Conservation (phyloP, 1,140 invertebrate genomes). For the Holcopasites calliopsidis region DNA sequence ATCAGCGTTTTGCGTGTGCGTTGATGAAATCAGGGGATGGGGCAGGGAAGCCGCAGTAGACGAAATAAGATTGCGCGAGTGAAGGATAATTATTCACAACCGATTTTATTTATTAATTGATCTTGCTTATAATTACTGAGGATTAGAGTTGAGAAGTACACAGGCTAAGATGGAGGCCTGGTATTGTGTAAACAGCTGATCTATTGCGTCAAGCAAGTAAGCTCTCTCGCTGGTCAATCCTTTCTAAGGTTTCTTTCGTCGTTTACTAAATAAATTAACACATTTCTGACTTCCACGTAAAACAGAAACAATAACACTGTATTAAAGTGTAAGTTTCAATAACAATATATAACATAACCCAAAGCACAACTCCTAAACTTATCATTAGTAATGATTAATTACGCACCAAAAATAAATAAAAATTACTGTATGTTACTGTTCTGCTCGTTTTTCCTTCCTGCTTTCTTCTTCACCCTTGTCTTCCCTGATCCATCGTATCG, state of each 20-base stretch:
- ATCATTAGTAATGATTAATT: too few relatives aligned
- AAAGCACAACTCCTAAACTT: too few relatives aligned
- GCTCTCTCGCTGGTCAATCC: constrained; percentile 59
- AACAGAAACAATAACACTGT: not conserved
- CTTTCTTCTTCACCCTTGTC: constrained; percentile 5
- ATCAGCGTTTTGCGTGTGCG: not conserved
- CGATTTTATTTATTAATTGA: not conserved
- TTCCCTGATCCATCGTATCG: not conserved
- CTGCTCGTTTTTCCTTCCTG: too few relatives aligned
- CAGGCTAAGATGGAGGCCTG: constrained; percentile 65
- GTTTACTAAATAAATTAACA: constrained; percentile 3
- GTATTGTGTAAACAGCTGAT: constrained; percentile 65
- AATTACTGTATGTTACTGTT: too few relatives aligned
- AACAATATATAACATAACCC: too few relatives aligned
- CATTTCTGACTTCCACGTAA: constrained; percentile 10
- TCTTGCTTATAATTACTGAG: not conserved
- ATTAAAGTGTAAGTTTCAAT: not conserved
- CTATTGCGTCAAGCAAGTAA: constrained; percentile 69
- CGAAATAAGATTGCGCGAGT: too few relatives aligned
- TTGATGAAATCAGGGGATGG: too few relatives aligned
- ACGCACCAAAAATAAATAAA: too few relatives aligned
- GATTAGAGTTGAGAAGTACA: too few relatives aligned
- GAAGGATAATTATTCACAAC: too few relatives aligned
- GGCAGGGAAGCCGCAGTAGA: too few relatives aligned
- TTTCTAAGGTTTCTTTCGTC: constrained; percentile 62